These are phyloP conservation scores for Actenoides lindsayi DNA, from an alignment of 2,113 vertebrate species.

Conservation along the genomic window DNA sequence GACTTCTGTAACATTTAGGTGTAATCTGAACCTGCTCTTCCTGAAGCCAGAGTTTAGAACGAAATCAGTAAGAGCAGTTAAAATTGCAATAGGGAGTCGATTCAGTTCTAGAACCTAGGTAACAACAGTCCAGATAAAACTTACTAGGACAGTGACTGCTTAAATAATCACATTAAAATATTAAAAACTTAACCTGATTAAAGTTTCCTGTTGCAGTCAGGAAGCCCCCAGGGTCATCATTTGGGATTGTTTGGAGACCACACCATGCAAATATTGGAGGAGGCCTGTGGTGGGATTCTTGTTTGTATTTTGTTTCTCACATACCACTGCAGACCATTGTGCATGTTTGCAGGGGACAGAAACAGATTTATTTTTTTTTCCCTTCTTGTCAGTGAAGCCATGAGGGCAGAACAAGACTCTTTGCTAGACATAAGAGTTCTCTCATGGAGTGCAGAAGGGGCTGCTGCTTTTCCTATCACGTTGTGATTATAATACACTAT, in stretches of 20 bases:
- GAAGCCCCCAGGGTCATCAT: background rate
- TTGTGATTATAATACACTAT: background rate
- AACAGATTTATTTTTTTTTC: background rate
- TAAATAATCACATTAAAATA: background rate
- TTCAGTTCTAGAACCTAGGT: background rate
- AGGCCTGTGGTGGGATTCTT: background rate
- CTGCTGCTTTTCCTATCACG: background rate
- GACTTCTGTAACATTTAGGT: background rate
- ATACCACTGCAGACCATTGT: background rate
- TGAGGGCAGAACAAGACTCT: background rate
- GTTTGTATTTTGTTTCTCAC: background rate
- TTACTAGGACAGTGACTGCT: background rate
- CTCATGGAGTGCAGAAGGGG: background rate
- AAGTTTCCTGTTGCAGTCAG: background rate
- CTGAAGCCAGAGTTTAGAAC: background rate
- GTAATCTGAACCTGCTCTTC: background rate
- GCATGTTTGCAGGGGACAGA: fast-evolving
- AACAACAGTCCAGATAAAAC: background rate
- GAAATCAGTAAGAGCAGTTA: background rate
- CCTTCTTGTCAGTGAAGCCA: background rate
- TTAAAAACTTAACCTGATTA: background rate
- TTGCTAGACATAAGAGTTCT: background rate
- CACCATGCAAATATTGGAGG: conserved; percentile 1
- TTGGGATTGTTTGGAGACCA: background rate
- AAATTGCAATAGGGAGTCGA: background rate